phyloP scores from a whole-genome alignment of 2,888 invertebrate genomes.

The Monopis laevigella region DNA sequence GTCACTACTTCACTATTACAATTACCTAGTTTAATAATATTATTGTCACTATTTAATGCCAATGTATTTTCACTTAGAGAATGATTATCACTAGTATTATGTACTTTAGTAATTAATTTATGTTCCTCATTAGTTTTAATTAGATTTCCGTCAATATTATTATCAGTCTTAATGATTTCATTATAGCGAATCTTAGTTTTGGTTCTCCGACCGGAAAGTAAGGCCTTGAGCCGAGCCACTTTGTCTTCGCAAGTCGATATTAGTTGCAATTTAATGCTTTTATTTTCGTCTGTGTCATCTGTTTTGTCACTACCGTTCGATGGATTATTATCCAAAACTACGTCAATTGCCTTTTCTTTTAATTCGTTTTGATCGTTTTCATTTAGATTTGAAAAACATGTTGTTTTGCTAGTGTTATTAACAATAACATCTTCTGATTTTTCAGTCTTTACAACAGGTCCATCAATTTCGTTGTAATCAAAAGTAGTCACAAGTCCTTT shows the following conservation, averaged over 20 bases:
- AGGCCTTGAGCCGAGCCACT: not conserved
- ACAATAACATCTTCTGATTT: not conserved
- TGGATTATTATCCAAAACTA: not conserved
- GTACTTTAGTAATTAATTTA: no score
- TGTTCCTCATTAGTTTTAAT: no score
- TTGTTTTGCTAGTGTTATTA: not conserved
- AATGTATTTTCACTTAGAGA: no score
- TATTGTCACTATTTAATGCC: no score
- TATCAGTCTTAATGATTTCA: not conserved
- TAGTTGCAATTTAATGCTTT: conserved; percentile 23
- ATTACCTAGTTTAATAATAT: no score
- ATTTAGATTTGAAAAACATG: not conserved
- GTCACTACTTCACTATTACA: no score
- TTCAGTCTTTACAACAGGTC: not conserved
- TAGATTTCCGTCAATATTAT: not conserved
- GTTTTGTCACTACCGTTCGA: not conserved
- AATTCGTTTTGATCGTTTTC: not conserved
- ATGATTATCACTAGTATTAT: no score
- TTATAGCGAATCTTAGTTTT: not conserved
- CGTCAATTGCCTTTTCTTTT: not conserved
- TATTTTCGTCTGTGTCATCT: conserved; percentile 1
- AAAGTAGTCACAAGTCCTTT: not conserved
- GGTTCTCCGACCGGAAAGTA: not conserved
- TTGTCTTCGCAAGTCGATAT: conserved; percentile 7
- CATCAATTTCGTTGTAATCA: conserved; percentile 1